Evolutionary conservation across 2,797 vertebrate genomes (phyloP).

Genomic region (Chromis chromis): DNA sequence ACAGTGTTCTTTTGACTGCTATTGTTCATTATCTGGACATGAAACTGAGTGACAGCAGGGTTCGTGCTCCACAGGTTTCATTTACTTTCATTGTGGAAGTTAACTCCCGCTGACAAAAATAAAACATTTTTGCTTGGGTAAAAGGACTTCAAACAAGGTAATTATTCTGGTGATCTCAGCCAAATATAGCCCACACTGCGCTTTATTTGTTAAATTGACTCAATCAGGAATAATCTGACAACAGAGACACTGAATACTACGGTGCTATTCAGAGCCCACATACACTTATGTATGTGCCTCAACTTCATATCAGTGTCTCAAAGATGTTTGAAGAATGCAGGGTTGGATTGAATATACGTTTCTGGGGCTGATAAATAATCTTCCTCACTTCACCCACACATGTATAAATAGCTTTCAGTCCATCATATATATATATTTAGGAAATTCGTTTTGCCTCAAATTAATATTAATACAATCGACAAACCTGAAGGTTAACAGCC

Average conservation of each 20-base stretch:
- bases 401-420: background rate
- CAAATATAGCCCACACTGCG: slow-evolving; percentile 54
- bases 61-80: slow-evolving; percentile 55
- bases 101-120: slow-evolving; percentile 66
- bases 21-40: slow-evolving; percentile 57
- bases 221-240: slow-evolving; percentile 63
- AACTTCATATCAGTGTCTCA: slow-evolving; percentile 6
- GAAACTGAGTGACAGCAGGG: slow-evolving; percentile 53
- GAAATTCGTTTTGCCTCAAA: background rate
- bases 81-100: slow-evolving; percentile 66
- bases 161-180: slow-evolving; percentile 55
- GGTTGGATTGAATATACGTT: background rate
- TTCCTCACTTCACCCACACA: background rate
- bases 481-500: slow-evolving; percentile 49
- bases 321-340: slow-evolving; percentile 2
- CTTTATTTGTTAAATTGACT: slow-evolving; percentile 64
- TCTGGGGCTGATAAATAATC: background rate
- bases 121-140: slow-evolving; percentile 45
- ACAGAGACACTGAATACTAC: slow-evolving; percentile 23
- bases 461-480: slow-evolving; percentile 12
- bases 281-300: slow-evolving; percentile 22
- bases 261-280: slow-evolving; percentile 9
- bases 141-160: slow-evolving; percentile 63
- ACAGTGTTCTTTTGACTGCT: slow-evolving; percentile 49
- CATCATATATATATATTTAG: background rate